Evolutionary conservation across 1,140 invertebrate species (phyloP).

Genomic region (Heliconius himera): DNA sequence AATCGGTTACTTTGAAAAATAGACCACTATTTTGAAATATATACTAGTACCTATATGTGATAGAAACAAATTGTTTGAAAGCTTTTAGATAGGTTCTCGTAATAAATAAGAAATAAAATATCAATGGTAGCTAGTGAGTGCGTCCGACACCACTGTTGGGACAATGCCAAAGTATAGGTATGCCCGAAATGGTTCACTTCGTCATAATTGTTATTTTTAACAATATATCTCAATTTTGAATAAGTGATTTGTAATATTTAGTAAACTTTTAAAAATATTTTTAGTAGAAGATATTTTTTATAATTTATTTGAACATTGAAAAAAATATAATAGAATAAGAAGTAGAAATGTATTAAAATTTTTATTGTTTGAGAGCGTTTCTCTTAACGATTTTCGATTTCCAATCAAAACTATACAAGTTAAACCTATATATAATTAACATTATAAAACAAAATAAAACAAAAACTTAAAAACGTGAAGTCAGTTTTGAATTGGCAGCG

Average conservation of each 20-base stretch:
- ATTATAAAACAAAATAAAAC: slow-evolving; percentile 8
- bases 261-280: too few species aligned
- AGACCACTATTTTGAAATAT: slow-evolving; percentile 18
- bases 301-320: too few species aligned
- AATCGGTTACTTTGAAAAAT: slow-evolving; percentile 40
- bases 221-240: neutral
- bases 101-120: slow-evolving; percentile 57
- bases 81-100: slow-evolving; percentile 50
- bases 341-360: too few species aligned
- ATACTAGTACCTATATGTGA: neutral
- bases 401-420: too few species aligned
- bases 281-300: too few species aligned
- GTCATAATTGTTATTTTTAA: slow-evolving; percentile 7
- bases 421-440: too few species aligned
- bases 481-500: slow-evolving; percentile 51
- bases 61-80: slow-evolving; percentile 52
- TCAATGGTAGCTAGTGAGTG: slow-evolving; percentile 44
- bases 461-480: slow-evolving; percentile 37
- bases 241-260: too few species aligned
- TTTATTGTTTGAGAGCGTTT: too few species aligned
- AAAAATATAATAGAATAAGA: too few species aligned
- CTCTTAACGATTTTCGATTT: too few species aligned
- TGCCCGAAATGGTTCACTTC: slow-evolving; percentile 42
- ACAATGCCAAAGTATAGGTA: slow-evolving; percentile 53
- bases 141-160: slow-evolving; percentile 52